Evolutionary conservation across 1,140 invertebrate genomes (phyloP), one percentile per base, ranked within the genome.

Genomic region (Hestina assimilis): DNA sequence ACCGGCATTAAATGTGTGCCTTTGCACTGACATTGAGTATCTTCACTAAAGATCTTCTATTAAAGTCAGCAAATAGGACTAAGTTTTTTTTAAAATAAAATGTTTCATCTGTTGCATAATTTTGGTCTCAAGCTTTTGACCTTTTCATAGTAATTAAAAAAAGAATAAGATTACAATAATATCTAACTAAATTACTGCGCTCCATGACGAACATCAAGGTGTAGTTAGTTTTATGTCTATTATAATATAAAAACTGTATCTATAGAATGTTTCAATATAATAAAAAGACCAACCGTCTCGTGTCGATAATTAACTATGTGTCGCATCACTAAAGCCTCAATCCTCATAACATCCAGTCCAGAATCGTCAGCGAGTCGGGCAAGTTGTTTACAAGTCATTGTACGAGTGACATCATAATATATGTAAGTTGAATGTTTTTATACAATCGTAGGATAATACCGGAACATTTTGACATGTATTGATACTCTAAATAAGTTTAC

Each of bases 301-400:
- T 47, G 54, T 60, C 58, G 43, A 60, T 48, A 60, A 38, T 12
- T 17, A 19, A 19, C 6, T 26, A 52, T n/a, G 48, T 23, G 42
- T 53, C 35, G 21, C 58, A 47, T 31, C 50, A 60, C 58, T 52
- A 35, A 15, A 31, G 26, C 42, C 43, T 47, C 33, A 19, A 6
- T 9, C n/a, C n/a, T n/a, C 31, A 43, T 35, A 20, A 60, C 29
- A 33, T 50, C 58, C n/a, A 60, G 58, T 60, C 20, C 26, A 14
- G 43, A 54, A 15, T 46, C 43, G 43, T 53, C n/a, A n/a, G n/a
- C n/a, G n/a, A n/a, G n/a, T n/a, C 45, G 23, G 19, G 58, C 45
- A 47, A 29, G 45, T 19, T 50, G 20, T 26, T 26, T 20, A 47
- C 58, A 48, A 50, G 51, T 51, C 38, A 26, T 8, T 19, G 33